A percentile compares a stretch with the other conserved stretches of the same genome.
phyloP scores from a whole-genome alignment of 2,113 vertebrate genomes.

The Cottus gobio region DNA sequence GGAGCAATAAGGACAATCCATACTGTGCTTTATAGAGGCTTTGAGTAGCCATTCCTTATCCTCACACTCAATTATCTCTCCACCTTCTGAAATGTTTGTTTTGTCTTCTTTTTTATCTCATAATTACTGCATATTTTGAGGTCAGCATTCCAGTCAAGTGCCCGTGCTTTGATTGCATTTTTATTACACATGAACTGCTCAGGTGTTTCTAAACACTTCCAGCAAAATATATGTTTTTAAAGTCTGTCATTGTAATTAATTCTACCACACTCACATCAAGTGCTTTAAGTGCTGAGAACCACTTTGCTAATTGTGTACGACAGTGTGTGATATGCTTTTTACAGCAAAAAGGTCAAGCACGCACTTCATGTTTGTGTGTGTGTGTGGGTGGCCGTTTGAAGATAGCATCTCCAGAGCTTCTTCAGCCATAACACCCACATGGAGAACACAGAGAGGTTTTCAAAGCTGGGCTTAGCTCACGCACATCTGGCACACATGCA shows the following conservation, averaged over 20 bases:
- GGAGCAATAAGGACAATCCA: not conserved
- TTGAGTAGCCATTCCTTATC: not conserved
- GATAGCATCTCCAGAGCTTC: conserved; percentile 44
- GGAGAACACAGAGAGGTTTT: conserved; percentile 34
- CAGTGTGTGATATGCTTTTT: conserved; percentile 48
- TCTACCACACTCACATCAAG: conserved; percentile 42
- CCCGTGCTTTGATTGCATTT: not conserved
- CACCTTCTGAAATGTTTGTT: not conserved
- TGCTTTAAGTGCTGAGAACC: conserved; percentile 33
- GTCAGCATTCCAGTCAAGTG: not conserved
- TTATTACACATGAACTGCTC: not conserved
- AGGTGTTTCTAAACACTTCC: conserved; percentile 41
- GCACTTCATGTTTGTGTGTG: conserved; percentile 33
- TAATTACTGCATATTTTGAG: no score
- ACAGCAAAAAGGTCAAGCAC: conserved; percentile 51
- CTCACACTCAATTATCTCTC: not conserved
- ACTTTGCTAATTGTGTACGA: conserved; percentile 48
- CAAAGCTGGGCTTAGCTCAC: conserved; percentile 30
- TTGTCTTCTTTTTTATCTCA: not conserved
- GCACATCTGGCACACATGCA: conserved; percentile 2
- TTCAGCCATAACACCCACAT: conserved; percentile 51
- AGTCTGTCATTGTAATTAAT: conserved; percentile 53
- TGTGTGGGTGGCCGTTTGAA: conserved; percentile 25
- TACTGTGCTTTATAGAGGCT: not conserved
- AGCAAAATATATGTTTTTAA: conserved; percentile 31